Evolutionary conservation across 2,113 vertebrate genomes (phyloP), one percentile per base, ranked within the genome.

Genomic region (Dromaius novaehollandiae): DNA sequence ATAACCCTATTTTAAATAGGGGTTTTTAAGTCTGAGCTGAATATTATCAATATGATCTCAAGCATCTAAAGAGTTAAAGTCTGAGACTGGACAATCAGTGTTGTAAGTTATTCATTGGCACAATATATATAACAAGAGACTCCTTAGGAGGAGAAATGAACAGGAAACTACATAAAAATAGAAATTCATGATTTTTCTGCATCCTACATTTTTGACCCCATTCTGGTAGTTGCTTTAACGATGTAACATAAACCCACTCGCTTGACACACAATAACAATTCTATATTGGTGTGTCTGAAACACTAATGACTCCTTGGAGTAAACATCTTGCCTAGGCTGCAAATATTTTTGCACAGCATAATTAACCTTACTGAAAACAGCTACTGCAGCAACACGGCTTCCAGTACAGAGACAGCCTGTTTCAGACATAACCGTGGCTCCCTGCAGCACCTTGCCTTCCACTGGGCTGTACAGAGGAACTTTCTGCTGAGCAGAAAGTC

Each of bases 131-230:
- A 89, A 73, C 53, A 80, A 44, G 36, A 88, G 21, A 91, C 7
- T 2, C 8, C 7, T 28, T 9, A 56, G 32, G 64, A 76, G 70
- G 32, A 60, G 8, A 91, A 96, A 81, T 63, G 86, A 68, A 77
- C 50, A 93, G 78, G 65, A 96, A 94, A 75, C 83, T 25, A 94
- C 48, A 90, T 20, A 94, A 93, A 98, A 95, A n/a, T 50, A 88
- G 25, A 74, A 74, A 70, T 61, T 73, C 61, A 66, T 83, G 70
- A 66, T 87, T 88, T 51, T 82, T 53, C 64, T 44, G 32, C 87
- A 90, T 83, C 92, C 89, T 86, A 86, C 76, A 24, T 81, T 91
- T 95, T 89, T 92, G 38, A 91, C 78, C 82, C 60, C 87, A 66
- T 76, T 50, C 84, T 89, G 36, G 16, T 70, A 73, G n/a, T 7